A percentile compares a stretch with the other conserved stretches of the same genome.
Evolutionary conservation across 2,888 invertebrate genomes (phyloP).

Genomic region (Arge pagana): DNA sequence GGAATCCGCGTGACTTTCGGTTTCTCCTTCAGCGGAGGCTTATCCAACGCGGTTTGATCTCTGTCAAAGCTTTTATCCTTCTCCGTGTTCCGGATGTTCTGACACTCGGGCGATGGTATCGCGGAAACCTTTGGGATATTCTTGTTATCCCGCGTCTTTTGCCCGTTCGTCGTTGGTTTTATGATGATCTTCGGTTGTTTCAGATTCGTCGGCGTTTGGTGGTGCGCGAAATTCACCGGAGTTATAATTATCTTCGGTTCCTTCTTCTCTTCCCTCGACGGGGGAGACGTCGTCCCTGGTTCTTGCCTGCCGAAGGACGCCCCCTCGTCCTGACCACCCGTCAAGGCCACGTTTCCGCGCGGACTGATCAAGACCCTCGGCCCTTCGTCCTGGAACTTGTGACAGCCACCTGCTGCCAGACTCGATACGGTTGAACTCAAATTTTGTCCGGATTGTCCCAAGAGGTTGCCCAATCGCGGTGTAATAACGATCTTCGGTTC

Average conservation of each 20-base stretch:
- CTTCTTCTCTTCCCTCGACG: slow-evolving; percentile 53
- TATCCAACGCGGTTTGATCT: slow-evolving; percentile 30
- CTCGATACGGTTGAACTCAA: slow-evolving; percentile 32
- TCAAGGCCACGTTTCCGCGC: slow-evolving; percentile 1
- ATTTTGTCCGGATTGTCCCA: slow-evolving; percentile 38
- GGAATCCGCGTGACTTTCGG: slow-evolving; percentile 48
- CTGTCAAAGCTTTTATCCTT: slow-evolving; percentile 31
- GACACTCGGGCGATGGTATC: slow-evolving; percentile 47
- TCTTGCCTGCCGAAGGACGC: slow-evolving; percentile 63
- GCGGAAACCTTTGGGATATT: slow-evolving; percentile 51
- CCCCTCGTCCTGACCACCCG: not conserved
- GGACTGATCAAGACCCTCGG: slow-evolving; percentile 10
- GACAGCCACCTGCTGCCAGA: slow-evolving; percentile 25
- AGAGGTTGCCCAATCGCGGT: slow-evolving; percentile 41
- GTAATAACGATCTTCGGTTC: slow-evolving; percentile 49
- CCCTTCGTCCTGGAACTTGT: slow-evolving; percentile 27
- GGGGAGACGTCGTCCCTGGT: slow-evolving; percentile 62
- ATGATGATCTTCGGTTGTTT: slow-evolving; percentile 55
- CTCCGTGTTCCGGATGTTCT: slow-evolving; percentile 36
- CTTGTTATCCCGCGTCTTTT: slow-evolving; percentile 43
- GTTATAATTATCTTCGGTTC: slow-evolving; percentile 69
- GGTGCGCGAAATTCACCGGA: slow-evolving; percentile 59
- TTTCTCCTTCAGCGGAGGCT: slow-evolving; percentile 45
- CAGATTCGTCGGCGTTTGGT: slow-evolving; percentile 38
- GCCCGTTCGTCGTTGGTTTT: slow-evolving; percentile 44